Percentiles rank a stretch among this genome's conserved stretches.
Evolutionary conservation across 2,888 invertebrate genomes (phyloP).

Genomic region (Sphecodes monilicornis): DNA sequence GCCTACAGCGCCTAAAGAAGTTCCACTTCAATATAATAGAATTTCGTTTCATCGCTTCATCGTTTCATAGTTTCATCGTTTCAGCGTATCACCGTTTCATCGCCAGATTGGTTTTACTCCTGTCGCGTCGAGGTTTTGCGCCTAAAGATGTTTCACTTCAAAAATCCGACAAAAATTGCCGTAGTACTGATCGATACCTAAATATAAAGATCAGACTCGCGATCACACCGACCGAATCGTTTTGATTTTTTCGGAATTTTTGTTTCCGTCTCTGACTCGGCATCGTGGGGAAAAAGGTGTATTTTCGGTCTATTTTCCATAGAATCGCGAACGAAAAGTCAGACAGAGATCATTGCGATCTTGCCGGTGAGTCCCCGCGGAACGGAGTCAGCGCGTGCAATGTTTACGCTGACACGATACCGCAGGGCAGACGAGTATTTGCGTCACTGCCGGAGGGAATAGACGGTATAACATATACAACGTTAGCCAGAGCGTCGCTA

Average conservation of each 20-base stretch:
- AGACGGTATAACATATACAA: conserved; percentile 51
- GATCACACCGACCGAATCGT: neutral
- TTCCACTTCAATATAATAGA: too few relatives aligned
- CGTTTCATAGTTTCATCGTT: too few relatives aligned
- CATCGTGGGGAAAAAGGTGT: neutral
- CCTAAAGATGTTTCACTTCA: too few relatives aligned
- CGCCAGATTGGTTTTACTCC: too few relatives aligned
- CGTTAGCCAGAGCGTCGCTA: conserved; percentile 72
- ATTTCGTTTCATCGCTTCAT: too few relatives aligned
- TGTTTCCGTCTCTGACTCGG: neutral
- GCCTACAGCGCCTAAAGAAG: too few relatives aligned
- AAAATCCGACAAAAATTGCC: too few relatives aligned
- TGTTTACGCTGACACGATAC: conserved; percentile 64
- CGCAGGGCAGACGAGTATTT: conserved; percentile 52
- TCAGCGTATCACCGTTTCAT: too few relatives aligned
- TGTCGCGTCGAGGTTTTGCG: too few relatives aligned
- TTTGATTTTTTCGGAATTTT: neutral
- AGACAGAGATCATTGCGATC: conserved; percentile 22
- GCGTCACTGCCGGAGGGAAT: conserved; percentile 49
- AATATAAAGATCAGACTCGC: too few relatives aligned
- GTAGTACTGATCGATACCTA: too few relatives aligned
- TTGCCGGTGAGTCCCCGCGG: conserved; percentile 42
- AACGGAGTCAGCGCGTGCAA: conserved; percentile 46
- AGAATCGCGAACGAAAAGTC: conserved; percentile 9
- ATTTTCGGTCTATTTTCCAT: conserved; percentile 11